Evolutionary conservation across 2,888 invertebrate species (phyloP).

Genomic region (Seira sanloemensis): DNA sequence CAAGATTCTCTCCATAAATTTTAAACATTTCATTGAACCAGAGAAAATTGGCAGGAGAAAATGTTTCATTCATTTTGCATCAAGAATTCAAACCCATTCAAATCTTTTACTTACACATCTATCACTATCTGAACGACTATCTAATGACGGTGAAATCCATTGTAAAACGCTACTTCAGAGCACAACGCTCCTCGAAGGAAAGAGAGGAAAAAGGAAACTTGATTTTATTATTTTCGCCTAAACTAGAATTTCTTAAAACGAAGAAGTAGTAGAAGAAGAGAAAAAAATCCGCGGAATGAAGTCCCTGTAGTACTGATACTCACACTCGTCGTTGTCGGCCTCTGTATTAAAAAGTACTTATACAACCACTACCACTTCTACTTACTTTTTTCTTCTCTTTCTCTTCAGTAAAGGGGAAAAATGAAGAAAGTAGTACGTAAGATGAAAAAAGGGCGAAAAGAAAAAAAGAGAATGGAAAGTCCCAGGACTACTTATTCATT

Average conservation of each 20-base stretch:
- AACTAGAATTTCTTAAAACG: background rate
- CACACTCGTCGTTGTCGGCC: background rate
- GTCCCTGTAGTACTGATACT: background rate
- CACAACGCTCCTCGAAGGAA: no score
- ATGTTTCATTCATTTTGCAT: background rate
- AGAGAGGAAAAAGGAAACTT: no score
- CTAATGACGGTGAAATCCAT: background rate
- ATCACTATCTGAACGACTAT: background rate
- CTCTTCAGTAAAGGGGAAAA: background rate
- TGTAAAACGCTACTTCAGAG: background rate
- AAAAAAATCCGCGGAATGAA: background rate
- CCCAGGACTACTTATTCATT: constrained; percentile 60
- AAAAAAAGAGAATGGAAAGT: constrained; percentile 31
- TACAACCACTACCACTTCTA: background rate
- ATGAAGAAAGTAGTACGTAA: background rate
- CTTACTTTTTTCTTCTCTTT: background rate
- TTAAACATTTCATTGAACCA: background rate
- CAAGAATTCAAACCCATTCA: background rate
- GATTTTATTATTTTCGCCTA: background rate
- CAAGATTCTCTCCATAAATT: background rate
- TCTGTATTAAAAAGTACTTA: background rate
- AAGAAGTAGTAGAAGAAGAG: background rate
- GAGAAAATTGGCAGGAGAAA: background rate
- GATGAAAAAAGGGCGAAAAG: constrained; percentile 2
- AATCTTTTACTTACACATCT: background rate